Conservation (phyloP, 2,888 invertebrate genomes). For the Dryocosmus kuriphilus region DNA sequence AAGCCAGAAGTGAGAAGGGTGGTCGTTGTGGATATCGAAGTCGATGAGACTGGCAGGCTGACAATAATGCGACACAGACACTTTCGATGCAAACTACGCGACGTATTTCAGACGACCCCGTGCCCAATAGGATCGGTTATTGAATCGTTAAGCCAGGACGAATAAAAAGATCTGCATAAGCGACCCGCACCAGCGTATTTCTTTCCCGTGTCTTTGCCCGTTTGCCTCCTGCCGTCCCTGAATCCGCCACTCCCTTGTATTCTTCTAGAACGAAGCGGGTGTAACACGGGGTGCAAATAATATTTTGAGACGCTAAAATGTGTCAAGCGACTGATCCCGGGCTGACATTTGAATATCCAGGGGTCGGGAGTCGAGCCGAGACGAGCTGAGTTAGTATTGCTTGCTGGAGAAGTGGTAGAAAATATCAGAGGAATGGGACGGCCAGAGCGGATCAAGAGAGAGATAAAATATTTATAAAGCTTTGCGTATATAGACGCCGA, state of each 20-base stretch:
- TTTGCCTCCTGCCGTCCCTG: conserved; percentile 3
- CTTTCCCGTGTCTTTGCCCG: conserved; percentile 32
- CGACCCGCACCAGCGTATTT: conserved; percentile 55
- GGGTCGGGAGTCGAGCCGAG: conserved; percentile 47
- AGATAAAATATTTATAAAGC: conserved; percentile 70
- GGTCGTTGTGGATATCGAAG: conserved; percentile 31
- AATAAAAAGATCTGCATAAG: conserved; percentile 72
- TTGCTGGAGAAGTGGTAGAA: conserved; percentile 19
- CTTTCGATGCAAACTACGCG: conserved; percentile 41
- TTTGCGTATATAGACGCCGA: conserved; percentile 39
- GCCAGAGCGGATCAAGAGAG: conserved; percentile 42
- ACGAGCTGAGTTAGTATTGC: conserved; percentile 45
- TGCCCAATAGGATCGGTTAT: conserved; percentile 73
- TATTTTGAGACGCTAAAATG: conserved; percentile 77
- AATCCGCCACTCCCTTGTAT: conserved; percentile 39
- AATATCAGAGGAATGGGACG: conserved; percentile 37
- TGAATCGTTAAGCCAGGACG: conserved; percentile 75
- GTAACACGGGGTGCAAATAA: conserved; percentile 70
- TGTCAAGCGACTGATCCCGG: conserved; percentile 76
- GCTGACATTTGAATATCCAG: conserved; percentile 74
- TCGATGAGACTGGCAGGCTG: conserved; percentile 39
- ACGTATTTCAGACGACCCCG: conserved; percentile 48
- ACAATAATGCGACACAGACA: conserved; percentile 42
- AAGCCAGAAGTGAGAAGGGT: conserved; percentile 18
- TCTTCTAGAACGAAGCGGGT: conserved; percentile 45